These are phyloP conservation scores for Actinia equina DNA, from an alignment of 64 coral and sea anemone genomes.

Conservation along the genomic window DNA sequence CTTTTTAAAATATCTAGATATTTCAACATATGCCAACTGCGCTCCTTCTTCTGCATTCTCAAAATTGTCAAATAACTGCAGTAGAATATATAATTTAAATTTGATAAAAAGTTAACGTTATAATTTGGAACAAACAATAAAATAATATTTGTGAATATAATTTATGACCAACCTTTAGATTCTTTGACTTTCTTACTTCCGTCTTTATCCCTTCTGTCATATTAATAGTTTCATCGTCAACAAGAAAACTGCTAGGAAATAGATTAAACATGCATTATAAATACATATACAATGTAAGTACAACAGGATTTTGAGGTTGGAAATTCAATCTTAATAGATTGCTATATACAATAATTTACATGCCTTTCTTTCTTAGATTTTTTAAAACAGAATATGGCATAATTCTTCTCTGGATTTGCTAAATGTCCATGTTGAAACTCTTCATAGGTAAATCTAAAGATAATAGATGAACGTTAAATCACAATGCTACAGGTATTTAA, in stretches of 20 bases:
- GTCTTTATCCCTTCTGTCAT: conserved; percentile 45
- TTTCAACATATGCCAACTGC: conserved; percentile 46
- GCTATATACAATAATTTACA: neutral
- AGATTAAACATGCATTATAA: neutral
- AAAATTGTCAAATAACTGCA: conserved; percentile 78
- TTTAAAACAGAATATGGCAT: conserved; percentile 52
- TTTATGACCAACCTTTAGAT: conserved; percentile 8
- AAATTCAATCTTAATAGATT: too few species aligned
- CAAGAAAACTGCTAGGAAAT: conserved; percentile 5
- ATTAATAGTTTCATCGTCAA: conserved; percentile 47
- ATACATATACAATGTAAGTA: too few species aligned
- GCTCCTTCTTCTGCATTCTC: conserved; percentile 70
- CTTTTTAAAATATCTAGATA: conserved; percentile 60
- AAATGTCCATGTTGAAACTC: conserved; percentile 44
- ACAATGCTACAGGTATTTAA: too few species aligned
- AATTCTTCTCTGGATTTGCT: conserved; percentile 18
- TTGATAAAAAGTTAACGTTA: too few species aligned
- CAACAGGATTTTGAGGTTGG: too few species aligned
- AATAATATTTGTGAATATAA: neutral
- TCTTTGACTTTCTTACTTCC: conserved; percentile 41
- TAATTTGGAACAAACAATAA: too few species aligned
- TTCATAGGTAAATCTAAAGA: conserved; percentile 35
- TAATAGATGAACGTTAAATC: too few species aligned
- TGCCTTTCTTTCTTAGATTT: conserved; percentile 36
- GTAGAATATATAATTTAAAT: neutral